Evolutionary conservation across 2,113 vertebrate species (phyloP).

Genomic region (Solea solea): DNA sequence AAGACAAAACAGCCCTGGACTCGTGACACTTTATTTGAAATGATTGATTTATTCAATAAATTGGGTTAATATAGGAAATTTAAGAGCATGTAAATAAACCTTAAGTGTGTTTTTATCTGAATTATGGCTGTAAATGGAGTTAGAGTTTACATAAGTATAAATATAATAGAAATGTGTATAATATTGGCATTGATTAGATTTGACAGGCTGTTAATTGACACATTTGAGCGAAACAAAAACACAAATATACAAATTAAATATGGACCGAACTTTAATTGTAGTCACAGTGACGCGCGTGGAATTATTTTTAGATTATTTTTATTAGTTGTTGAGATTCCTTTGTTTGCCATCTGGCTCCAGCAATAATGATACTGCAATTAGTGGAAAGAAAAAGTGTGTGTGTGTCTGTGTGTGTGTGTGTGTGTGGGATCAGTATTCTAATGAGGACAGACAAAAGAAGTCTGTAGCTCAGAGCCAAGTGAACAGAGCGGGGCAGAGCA

Average conservation of each 20-base stretch:
- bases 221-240: too few species aligned
- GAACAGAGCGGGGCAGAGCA: constrained; percentile 67
- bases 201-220: not conserved
- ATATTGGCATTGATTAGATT: not conserved
- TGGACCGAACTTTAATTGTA: too few species aligned
- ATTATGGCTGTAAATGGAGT: too few species aligned
- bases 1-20: too few species aligned
- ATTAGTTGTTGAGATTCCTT: constrained; percentile 51
- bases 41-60: too few species aligned
- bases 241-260: too few species aligned
- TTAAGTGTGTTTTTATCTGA: too few species aligned
- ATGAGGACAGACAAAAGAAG: constrained; percentile 80
- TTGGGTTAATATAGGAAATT: too few species aligned
- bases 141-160: too few species aligned
- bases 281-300: not conserved
- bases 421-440: constrained; percentile 71
- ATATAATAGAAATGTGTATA: too few species aligned
- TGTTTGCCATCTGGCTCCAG: constrained; percentile 59
- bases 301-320: constrained; percentile 20
- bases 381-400: constrained; percentile 27
- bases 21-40: too few species aligned
- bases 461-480: constrained; percentile 76
- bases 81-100: too few species aligned
- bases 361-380: constrained; percentile 62
- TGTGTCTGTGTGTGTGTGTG: constrained; percentile 36